These are phyloP conservation scores for Pelecanus crispus DNA, from an alignment of 2,113 vertebrate species.

Conservation along the genomic window DNA sequence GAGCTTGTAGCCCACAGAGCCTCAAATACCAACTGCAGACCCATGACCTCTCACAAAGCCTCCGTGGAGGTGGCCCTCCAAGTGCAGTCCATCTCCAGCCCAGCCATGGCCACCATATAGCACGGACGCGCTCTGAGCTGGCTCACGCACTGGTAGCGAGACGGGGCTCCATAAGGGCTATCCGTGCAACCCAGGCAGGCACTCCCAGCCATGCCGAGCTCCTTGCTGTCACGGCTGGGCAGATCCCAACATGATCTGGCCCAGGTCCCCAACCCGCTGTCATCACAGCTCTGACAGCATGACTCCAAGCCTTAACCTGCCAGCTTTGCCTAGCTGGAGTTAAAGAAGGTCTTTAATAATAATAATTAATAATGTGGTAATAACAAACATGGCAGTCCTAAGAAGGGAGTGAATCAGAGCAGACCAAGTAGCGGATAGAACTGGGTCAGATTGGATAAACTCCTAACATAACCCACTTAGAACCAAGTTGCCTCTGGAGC, in stretches of 20 bases:
- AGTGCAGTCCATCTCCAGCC: background rate
- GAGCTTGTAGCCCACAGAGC: background rate
- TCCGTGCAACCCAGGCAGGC: background rate
- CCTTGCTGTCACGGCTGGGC: background rate
- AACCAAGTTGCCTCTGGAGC: background rate
- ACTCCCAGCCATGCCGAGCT: background rate
- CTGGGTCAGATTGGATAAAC: background rate
- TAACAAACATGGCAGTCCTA: background rate
- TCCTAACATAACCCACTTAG: background rate
- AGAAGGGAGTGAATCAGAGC: background rate
- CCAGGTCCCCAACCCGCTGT: background rate
- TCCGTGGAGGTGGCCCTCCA: background rate
- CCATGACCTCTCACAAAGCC: background rate
- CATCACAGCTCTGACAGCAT: background rate
- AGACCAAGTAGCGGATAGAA: background rate
- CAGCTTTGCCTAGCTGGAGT: background rate
- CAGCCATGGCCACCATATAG: accelerated
- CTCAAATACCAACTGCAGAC: background rate
- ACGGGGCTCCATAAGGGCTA: background rate
- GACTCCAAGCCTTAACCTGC: background rate
- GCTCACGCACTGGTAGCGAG: background rate
- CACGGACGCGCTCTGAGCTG: background rate
- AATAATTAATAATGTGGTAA: too few species aligned
- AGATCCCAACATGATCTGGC: background rate
- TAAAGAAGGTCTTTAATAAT: background rate